Evolutionary conservation across 37 sponge, comb jelly and placozoan species (phyloP).

Genomic region (Aplysina aerophoba): DNA sequence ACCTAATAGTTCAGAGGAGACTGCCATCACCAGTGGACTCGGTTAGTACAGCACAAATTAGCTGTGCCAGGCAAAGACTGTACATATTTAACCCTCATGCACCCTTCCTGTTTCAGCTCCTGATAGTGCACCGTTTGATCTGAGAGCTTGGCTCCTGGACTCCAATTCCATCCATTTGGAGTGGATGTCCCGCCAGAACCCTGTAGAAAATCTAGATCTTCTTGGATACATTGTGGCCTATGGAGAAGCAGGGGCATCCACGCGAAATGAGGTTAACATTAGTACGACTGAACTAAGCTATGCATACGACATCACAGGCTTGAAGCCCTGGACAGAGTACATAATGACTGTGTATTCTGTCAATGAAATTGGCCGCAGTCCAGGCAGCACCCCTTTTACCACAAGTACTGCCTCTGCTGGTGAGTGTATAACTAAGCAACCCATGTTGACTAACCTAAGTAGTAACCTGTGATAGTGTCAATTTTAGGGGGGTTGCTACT

Average conservation of each 20-base stretch:
- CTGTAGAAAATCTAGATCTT: background rate
- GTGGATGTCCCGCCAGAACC: background rate
- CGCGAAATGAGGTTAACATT: too few species aligned
- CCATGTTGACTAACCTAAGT: too few species aligned
- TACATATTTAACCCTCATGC: background rate
- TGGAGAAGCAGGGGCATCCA: background rate
- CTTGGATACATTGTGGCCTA: background rate
- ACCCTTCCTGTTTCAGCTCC: background rate
- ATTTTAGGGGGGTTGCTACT: too few species aligned
- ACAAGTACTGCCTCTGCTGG: conserved; percentile 18
- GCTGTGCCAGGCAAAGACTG: background rate
- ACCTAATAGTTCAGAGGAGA: background rate
- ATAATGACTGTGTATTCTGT: background rate
- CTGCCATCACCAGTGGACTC: conserved; percentile 21
- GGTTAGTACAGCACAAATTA: background rate
- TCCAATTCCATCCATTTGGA: background rate
- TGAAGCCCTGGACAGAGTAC: background rate
- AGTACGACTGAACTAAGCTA: background rate
- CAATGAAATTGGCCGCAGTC: background rate
- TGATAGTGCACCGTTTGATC: conserved; percentile 6
- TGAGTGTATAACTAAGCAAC: background rate
- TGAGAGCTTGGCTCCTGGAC: background rate
- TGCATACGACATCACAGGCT: conserved; percentile 1
- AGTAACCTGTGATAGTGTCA: too few species aligned
- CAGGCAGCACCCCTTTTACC: background rate